Evolutionary conservation across 1,140 invertebrate genomes (phyloP), one percentile per base, ranked within the genome.

Genomic region (Colletes gigas): DNA sequence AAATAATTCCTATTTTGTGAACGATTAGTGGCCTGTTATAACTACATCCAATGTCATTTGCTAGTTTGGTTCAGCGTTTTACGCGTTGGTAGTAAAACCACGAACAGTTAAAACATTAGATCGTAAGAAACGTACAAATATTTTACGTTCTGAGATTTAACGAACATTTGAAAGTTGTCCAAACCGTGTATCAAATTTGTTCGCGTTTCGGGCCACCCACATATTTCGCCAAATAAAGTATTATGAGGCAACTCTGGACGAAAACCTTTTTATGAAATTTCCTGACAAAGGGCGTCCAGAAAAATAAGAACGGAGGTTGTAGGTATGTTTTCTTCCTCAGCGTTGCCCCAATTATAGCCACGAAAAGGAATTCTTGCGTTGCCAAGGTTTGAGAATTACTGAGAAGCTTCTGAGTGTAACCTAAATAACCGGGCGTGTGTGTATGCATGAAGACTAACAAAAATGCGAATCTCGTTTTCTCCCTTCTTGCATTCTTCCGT

Each of bases 401-500:
- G 44, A 50, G 52, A 52, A 52, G 21, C 57, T 52, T 52, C 47
- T 15, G 21, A 12, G 55, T 41, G 47, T 47, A 68, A 77, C 52
- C 73, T 39, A 50, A 44, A 65, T 59, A 67, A 19, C 14, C 9
- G 44, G 7, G 39, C 3, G 5, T 0, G 17, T 10, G 8, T 21
- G 15, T 59, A 69, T 70, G 21, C 55, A 52, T 10, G 75, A 39
- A 57, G 8, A 17, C 7, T 9, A 62, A 70, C 67, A 70, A 78
- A 78, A 70, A 70, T 70, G 44, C 47, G 75, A 39, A 41, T 41
- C 44, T 17, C 30, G 21, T 70, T 70, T 78, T 62, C 55, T 70
- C 39, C 21, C 50, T 4, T 8, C 68, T 4, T 59, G 30, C 55
- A 47, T 19, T 70, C 60, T 47, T 12, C 66, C n/a, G 67, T 21